phyloP scores from a whole-genome alignment of 2,888 invertebrate genomes.

The Labia minor region DNA sequence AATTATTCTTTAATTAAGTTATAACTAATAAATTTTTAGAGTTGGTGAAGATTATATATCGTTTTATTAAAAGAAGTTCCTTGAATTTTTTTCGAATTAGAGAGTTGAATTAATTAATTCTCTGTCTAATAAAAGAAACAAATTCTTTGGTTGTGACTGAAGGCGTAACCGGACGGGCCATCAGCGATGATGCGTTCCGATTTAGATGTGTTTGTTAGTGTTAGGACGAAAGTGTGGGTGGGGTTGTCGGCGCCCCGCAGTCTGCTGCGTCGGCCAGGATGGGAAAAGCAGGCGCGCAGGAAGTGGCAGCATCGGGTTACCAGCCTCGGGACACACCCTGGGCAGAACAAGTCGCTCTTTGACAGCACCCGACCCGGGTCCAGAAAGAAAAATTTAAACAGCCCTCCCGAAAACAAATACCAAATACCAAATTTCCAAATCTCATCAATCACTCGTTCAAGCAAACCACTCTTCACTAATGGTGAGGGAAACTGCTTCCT shows the following conservation, averaged over 20 bases:
- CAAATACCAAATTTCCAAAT: not conserved
- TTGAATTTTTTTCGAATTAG: no score
- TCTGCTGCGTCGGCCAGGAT: not conserved
- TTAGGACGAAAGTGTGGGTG: not conserved
- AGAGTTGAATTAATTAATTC: no score
- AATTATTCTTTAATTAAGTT: no score
- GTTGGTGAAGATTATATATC: no score
- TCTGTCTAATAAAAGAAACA: no score
- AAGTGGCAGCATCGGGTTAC: not conserved
- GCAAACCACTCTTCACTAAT: no score
- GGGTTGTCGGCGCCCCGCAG: not conserved
- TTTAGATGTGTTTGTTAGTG: slow-evolving; percentile 1
- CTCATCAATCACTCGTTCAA: not conserved
- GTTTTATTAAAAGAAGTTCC: no score
- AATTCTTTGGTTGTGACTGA: no score
- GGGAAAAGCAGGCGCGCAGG: slow-evolving; percentile 4
- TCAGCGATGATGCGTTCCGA: not conserved
- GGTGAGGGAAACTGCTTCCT: no score
- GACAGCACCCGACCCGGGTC: slow-evolving; percentile 1
- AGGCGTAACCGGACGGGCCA: no score
- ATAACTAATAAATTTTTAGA: no score
- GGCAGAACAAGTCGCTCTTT: not conserved
- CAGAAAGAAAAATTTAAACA: not conserved
- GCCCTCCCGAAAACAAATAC: not conserved
- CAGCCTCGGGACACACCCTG: not conserved